Evolutionary conservation across 1,140 invertebrate species (phyloP), one percentile per base, ranked within the genome.

Genomic region (Camponotus pennsylvanicus): DNA sequence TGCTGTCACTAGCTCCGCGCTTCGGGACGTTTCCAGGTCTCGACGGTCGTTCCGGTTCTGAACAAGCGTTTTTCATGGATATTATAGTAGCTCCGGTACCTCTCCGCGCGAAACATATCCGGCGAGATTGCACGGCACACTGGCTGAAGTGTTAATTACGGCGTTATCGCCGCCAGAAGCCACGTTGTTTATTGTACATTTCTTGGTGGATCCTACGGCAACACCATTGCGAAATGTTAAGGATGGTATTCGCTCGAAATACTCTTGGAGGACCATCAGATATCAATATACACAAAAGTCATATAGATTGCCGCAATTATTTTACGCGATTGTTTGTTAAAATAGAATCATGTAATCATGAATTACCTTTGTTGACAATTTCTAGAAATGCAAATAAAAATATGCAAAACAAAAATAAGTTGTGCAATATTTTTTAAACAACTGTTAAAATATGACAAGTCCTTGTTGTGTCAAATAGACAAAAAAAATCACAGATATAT

Each of bases 41-140:
- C 89, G 9, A 34, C 21, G 85, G 79, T 87, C 85, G 42, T 87
- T 85, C 59, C 85, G 69, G 8, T 63, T 71, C 73, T 45, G 88
- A 76, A 88, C 87, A 82, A 82, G 61, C 88, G 63, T 89, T 89
- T 82, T 89, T 89, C 88, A 59, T 61, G 40, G 70, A 59, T 71
- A 82, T 89, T 77, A 71, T 86, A 85, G 70, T 37, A 45, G 32
- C 49, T 40, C 13, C 76, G 40, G 52, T 45, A 18, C n/a, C 66
- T 55, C 34, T 34, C 77, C 21, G 27, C 40, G 76, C 52, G 49
- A 34, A 34, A 64, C 55, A 27, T 42, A 77, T 76, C 76, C 76
- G 61, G 52, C 13, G 27, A 75, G 70, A 76, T 82, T 57, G 77
- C 71, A 52, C 59, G 42, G 59, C 18, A n/a, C 32, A 76, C 40